Evolutionary conservation across 2,113 vertebrate species (phyloP).

Genomic region (Entomyzon cyanotis): DNA sequence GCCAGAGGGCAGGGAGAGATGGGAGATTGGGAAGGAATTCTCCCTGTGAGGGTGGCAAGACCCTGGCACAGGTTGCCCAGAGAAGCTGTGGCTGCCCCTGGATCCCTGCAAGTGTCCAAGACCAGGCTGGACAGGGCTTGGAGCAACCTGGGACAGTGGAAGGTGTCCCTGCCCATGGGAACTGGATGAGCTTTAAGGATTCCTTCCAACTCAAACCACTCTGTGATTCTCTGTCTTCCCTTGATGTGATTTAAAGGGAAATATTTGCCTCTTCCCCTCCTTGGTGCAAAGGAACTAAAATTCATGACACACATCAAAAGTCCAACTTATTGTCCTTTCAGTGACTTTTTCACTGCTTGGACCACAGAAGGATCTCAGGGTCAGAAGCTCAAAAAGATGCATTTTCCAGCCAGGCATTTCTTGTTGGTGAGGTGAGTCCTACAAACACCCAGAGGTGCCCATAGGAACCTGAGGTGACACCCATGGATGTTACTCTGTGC

Average conservation of each 20-base stretch:
- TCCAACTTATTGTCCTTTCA: background rate
- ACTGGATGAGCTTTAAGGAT: rapidly evolving
- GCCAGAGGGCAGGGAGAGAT: rapidly evolving
- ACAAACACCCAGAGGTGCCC: rapidly evolving
- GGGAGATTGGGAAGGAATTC: rapidly evolving
- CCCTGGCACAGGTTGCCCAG: background rate
- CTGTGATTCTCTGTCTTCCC: background rate
- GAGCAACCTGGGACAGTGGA: rapidly evolving
- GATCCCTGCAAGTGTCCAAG: background rate
- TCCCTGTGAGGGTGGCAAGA: rapidly evolving
- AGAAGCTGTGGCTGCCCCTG: background rate
- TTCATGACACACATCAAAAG: background rate
- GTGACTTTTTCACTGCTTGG: background rate
- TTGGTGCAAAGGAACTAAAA: too few relatives aligned
- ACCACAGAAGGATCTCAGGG: background rate
- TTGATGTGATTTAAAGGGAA: too few relatives aligned
- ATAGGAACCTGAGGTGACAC: background rate
- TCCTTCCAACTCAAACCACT: background rate
- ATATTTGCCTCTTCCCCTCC: too few relatives aligned
- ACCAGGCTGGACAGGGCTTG: rapidly evolving
- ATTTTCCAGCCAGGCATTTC: background rate
- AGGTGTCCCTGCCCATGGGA: background rate
- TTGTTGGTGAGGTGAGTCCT: background rate
- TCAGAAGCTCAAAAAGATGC: background rate
- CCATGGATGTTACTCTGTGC: too few relatives aligned